phyloP scores from a whole-genome alignment of 2,797 vertebrate genomes.

The Cercopithecus mitis region DNA sequence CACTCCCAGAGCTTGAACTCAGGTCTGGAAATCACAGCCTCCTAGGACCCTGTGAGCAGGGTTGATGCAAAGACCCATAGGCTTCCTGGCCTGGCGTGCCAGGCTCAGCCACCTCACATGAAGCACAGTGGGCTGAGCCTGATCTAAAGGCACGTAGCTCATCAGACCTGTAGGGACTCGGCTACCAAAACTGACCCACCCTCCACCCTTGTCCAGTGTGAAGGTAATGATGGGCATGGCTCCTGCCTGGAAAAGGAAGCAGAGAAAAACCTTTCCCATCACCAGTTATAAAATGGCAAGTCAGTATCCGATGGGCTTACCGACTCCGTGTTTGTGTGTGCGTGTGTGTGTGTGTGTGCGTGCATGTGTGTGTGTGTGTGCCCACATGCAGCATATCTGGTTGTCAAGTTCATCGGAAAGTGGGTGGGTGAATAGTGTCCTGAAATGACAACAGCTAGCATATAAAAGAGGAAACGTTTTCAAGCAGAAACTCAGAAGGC shows the following conservation, averaged over 20 bases:
- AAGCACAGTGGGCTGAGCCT: too few species aligned
- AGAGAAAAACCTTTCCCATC: not conserved
- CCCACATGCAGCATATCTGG: not conserved
- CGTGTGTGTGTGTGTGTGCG: too few species aligned
- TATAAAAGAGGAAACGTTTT: not conserved
- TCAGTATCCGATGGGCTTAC: not conserved
- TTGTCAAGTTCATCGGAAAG: not conserved
- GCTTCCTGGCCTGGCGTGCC: accelerated
- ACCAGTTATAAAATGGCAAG: not conserved
- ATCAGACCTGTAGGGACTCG: accelerated
- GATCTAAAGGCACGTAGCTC: accelerated
- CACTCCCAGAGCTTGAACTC: not conserved
- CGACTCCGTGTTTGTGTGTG: not conserved
- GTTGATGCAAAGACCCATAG: not conserved
- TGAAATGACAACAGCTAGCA: not conserved
- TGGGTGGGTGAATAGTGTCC: not conserved
- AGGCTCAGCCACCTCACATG: not conserved
- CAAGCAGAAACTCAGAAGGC: not conserved
- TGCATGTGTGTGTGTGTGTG: not conserved
- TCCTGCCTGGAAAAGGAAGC: not conserved
- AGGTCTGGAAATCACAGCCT: not conserved
- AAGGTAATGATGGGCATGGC: not conserved
- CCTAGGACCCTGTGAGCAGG: not conserved
- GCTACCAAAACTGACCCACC: not conserved
- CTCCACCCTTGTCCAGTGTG: not conserved